phyloP scores from a whole-genome alignment of 2,888 invertebrate species.

The Myopa testacea region DNA sequence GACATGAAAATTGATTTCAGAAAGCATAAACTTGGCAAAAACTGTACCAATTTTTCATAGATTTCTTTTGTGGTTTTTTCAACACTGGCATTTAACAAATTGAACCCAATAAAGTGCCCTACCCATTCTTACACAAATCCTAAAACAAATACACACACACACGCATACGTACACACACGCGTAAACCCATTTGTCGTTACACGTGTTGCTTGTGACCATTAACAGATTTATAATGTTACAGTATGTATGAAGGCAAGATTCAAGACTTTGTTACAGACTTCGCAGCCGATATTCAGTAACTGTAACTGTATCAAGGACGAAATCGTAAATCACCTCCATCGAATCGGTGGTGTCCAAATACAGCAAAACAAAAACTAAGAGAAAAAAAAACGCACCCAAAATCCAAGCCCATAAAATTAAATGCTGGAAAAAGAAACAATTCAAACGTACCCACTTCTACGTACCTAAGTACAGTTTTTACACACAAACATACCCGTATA shows the following conservation, averaged over 20 bases:
- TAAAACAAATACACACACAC: neutral
- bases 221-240: neutral
- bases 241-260: neutral
- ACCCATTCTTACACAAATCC: neutral
- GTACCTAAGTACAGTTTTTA: too few species aligned
- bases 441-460: too few species aligned
- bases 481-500: too few species aligned
- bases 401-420: neutral
- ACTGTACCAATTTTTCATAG: neutral
- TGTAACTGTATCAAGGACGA: slow-evolving; percentile 36
- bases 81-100: slow-evolving; percentile 3
- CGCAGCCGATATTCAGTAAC: slow-evolving; percentile 2
- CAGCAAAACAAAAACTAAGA: neutral
- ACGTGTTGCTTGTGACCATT: neutral
- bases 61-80: neutral
- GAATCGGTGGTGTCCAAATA: slow-evolving; percentile 5
- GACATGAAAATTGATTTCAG: slow-evolving; percentile 1
- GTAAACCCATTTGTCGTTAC: neutral
- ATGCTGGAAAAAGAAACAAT: slow-evolving; percentile 7
- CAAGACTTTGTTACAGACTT: neutral
- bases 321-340: slow-evolving; percentile 33
- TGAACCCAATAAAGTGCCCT: neutral
- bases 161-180: neutral
- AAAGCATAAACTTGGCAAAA: neutral
- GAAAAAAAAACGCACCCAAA: slow-evolving; percentile 23